Evolutionary conservation across 2,888 invertebrate genomes (phyloP).

Genomic region (Tachina fera): DNA sequence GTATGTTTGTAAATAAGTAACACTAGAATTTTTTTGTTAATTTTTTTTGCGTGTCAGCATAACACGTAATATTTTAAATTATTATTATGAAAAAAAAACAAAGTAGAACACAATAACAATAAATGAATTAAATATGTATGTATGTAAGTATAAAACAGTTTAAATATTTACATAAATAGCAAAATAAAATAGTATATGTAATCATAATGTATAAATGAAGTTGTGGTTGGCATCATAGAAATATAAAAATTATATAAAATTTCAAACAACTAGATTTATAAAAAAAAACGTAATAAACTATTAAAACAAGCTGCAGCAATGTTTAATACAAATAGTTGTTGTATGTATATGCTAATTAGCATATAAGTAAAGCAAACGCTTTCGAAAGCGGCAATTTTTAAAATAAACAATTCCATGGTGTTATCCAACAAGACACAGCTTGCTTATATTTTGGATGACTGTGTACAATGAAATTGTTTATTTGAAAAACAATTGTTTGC

Average conservation of each 20-base stretch:
- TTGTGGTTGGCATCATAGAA: conserved; percentile 43
- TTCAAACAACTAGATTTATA: conserved; percentile 21
- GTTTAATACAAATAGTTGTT: conserved; percentile 21
- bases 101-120: conserved; percentile 65
- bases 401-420: conserved; percentile 50
- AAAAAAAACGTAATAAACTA: conserved; percentile 32
- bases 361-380: conserved; percentile 61
- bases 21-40: conserved; percentile 51
- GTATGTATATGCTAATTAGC: conserved; percentile 46
- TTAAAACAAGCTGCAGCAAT: conserved; percentile 76
- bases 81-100: conserved; percentile 17
- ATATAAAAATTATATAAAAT: conserved; percentile 18
- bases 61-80: conserved; percentile 13
- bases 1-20: conserved; percentile 31
- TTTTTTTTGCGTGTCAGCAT: conserved; percentile 32
- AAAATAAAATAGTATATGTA: neutral
- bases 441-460: neutral
- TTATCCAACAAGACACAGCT: neutral
- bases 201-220: conserved; percentile 45
- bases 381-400: conserved; percentile 54
- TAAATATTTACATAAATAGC: conserved; percentile 56
- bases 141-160: conserved; percentile 4
- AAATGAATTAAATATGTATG: conserved; percentile 37
- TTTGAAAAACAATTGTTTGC: conserved; percentile 15
- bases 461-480: conserved; percentile 33